Base-by-base conservation (phyloP, 2,113 vertebrate genomes). In the Glaucomys volans region DNA sequence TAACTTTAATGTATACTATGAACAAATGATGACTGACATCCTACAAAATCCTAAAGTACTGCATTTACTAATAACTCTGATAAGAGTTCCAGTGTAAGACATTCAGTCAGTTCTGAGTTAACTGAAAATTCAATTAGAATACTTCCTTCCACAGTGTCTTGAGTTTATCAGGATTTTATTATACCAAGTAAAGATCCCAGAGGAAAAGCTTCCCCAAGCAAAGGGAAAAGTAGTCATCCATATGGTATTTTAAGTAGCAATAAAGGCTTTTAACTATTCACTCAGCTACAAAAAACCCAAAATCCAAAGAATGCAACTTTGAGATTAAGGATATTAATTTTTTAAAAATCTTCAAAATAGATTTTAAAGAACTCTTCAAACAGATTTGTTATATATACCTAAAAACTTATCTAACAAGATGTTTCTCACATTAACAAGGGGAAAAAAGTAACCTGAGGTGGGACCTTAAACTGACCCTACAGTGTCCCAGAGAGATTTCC, bases 211-310 rank as follows among this genome's bases (percentile, higher is more conserved):
- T 92, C 74, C 59, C 67, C 54, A 90, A 86, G 52, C 94, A 94
- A 64, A 91, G 26, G 71, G 26, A 81, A 88, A 97, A 94, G 54
- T 66, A 92, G 69, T 95, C 42, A 92, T 47, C 64, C 37, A 83
- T 86, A 59, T 86, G 62, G 76, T 85, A 95, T 94, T 94, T 96
- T 93, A 97, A 97, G 72, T 62, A 91, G 59, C 81, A 84, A 93
- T 40, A 26, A 72, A 95, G 62, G 67, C 57, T 90, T 97, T 96
- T 64, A 83, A 92, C 7, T 50, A 11, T 95, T 89, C 16, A 24
- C 57, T 92, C 76, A 95, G 72, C 75, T 95, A 90, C 37, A 83
- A 93, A 96, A 72, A 80, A 40, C 6, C 44, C 37, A 91, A 64
- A 50, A 37, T 44, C 54, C 12, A 77, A 42, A 93, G 88, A 94